phyloP scores from a whole-genome alignment of 2,113 vertebrate genomes.

The Nematolebias whitei region DNA sequence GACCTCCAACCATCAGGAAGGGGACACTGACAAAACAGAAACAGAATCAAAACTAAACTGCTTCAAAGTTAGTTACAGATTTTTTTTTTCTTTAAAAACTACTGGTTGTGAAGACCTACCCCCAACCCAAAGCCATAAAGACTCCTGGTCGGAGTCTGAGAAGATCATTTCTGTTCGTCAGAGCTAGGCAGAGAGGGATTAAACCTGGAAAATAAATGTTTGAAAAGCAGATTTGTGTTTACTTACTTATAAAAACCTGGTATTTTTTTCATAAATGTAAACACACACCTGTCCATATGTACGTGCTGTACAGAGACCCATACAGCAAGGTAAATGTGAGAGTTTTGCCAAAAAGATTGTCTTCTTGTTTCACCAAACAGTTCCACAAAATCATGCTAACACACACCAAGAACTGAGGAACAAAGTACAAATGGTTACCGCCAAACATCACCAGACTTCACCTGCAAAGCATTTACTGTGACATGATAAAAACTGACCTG shows the following conservation, averaged over 20 bases:
- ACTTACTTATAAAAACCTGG: not conserved
- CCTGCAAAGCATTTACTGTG: not conserved
- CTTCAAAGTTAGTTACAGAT: not conserved
- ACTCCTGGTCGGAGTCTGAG: constrained; percentile 86
- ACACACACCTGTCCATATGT: constrained; percentile 91
- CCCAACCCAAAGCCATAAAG: constrained; percentile 92
- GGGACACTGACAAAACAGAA: constrained; percentile 83
- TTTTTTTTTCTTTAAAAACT: not conserved
- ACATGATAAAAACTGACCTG: constrained; percentile 82
- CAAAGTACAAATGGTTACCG: not conserved
- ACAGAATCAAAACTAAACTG: constrained; percentile 6
- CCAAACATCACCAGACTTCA: not conserved
- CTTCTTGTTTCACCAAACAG: constrained; percentile 86
- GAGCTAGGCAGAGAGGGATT: constrained; percentile 88
- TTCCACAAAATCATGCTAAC: constrained; percentile 94
- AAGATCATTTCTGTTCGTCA: constrained; percentile 88
- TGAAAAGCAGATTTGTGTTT: no score
- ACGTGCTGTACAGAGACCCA: constrained; percentile 93
- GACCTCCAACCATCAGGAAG: constrained; percentile 85
- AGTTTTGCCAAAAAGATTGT: constrained; percentile 85
- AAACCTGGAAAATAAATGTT: constrained; percentile 80
- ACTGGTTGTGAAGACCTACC: constrained; percentile 74
- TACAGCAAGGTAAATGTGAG: constrained; percentile 92
- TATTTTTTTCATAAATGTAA: not conserved
- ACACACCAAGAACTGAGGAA: constrained; percentile 87